Percentiles rank a stretch among this genome's conserved stretches.
These are phyloP conservation scores for Vulpes lagopus DNA, from an alignment of 2,113 vertebrate species.

Conservation along the genomic window DNA sequence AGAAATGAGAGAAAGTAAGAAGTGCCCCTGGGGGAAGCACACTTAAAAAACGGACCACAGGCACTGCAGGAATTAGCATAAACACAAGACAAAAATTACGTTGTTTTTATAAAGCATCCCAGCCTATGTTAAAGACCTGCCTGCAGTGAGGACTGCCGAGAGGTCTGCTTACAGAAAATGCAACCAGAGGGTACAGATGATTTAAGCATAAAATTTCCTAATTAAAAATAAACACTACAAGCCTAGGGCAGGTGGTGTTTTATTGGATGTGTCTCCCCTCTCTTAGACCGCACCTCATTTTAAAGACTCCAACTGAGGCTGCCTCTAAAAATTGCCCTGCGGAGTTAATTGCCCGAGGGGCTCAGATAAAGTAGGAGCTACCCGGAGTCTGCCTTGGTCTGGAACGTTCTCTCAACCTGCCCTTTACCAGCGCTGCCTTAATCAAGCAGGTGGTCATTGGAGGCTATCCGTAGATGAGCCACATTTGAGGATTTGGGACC, in stretches of 20 bases:
- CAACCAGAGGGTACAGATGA: background rate
- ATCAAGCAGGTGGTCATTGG: background rate
- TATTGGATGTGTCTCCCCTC: background rate
- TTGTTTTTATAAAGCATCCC: constrained; percentile 7
- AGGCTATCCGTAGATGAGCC: background rate
- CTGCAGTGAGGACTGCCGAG: background rate
- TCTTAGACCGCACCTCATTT: background rate
- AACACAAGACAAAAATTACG: constrained; percentile 32
- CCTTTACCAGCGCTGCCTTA: background rate
- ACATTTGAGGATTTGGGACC: background rate
- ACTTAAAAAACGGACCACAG: constrained; percentile 8
- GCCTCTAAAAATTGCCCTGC: background rate
- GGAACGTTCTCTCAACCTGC: background rate
- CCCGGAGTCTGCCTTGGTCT: background rate
- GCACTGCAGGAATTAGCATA: background rate
- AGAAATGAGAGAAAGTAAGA: constrained; percentile 57
- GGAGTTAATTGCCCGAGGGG: background rate
- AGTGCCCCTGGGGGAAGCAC: background rate
- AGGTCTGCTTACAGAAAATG: background rate
- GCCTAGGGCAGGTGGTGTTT: background rate
- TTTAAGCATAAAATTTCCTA: background rate
- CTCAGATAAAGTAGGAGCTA: background rate
- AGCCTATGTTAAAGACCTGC: background rate
- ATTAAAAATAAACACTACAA: background rate
- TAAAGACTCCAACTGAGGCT: background rate